A percentile compares a stretch with the other conserved stretches of the same genome.
Conservation (phyloP, 2,113 vertebrate genomes). For the Garra rufa region DNA sequence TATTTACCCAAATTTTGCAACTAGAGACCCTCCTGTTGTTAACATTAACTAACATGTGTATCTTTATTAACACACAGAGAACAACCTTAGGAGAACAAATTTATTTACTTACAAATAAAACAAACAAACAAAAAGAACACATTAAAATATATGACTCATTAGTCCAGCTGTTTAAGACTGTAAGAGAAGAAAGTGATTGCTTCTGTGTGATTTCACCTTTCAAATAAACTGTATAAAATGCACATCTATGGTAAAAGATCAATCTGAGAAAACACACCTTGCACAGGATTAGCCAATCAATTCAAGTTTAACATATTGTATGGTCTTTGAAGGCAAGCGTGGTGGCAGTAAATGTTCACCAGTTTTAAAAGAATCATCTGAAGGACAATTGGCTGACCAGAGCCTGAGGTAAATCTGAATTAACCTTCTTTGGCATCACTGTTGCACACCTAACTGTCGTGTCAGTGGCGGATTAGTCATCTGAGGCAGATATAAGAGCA, state of each 20-base stretch:
- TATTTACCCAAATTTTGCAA: not conserved
- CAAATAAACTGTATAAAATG: conserved; percentile 12
- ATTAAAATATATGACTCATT: not conserved
- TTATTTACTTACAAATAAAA: conserved; percentile 24
- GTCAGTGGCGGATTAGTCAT: conserved; percentile 28
- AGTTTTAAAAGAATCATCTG: not conserved
- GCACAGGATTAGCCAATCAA: not conserved
- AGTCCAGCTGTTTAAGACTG: not conserved
- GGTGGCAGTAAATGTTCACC: not conserved
- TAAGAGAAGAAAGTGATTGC: not conserved
- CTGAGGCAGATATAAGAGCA: not conserved
- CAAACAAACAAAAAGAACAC: not conserved
- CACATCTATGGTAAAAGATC: not conserved
- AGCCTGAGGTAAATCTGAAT: not conserved
- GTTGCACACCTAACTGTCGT: not conserved
- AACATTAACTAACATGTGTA: not conserved
- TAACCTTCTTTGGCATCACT: not conserved
- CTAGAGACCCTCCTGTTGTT: not conserved
- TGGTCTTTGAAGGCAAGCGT: not conserved
- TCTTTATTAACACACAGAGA: not conserved
- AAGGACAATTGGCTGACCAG: not conserved
- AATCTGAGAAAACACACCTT: not conserved
- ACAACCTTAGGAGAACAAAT: not conserved
- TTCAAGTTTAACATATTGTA: not conserved
- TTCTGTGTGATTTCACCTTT: not conserved